Percentiles rank a stretch among this genome's conserved stretches.
Conservation (phyloP, 2,113 vertebrate genomes). For the Ploceus nigricollis region DNA sequence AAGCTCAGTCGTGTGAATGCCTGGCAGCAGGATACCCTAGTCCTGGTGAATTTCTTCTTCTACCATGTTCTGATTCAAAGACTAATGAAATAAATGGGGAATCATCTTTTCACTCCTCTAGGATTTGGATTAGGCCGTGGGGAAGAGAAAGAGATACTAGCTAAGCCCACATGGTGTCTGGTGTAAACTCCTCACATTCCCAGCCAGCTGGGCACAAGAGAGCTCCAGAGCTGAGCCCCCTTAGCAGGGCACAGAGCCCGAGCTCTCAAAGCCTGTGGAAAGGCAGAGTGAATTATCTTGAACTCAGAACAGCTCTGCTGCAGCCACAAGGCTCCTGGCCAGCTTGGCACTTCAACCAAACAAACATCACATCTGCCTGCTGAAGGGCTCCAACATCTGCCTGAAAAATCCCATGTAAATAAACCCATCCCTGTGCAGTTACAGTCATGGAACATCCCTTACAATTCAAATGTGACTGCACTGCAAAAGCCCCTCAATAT, state of each 20-base stretch:
- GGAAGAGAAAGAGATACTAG: background rate
- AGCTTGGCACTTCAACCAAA: background rate
- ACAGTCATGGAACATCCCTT: background rate
- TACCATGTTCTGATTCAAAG: background rate
- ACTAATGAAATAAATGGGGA: background rate
- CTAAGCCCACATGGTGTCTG: background rate
- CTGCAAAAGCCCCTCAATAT: background rate
- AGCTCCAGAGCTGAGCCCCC: background rate
- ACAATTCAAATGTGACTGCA: background rate
- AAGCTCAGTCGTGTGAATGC: background rate
- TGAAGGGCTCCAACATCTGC: constrained; percentile 21
- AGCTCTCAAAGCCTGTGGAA: background rate
- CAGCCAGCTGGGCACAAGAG: background rate
- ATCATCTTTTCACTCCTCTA: background rate
- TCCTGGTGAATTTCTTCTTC: background rate
- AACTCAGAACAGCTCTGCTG: background rate
- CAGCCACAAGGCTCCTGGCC: background rate
- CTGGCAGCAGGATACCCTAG: background rate
- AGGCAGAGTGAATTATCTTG: background rate
- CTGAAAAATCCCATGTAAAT: background rate
- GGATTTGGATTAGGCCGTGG: background rate
- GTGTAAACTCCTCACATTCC: background rate
- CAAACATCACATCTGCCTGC: constrained; percentile 31
- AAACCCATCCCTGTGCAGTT: background rate
- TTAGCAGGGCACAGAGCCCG: background rate